Percentiles rank a stretch among this genome's conserved stretches.
Conservation (phyloP, 1,140 invertebrate species). For the Drosophila setifemur region DNA sequence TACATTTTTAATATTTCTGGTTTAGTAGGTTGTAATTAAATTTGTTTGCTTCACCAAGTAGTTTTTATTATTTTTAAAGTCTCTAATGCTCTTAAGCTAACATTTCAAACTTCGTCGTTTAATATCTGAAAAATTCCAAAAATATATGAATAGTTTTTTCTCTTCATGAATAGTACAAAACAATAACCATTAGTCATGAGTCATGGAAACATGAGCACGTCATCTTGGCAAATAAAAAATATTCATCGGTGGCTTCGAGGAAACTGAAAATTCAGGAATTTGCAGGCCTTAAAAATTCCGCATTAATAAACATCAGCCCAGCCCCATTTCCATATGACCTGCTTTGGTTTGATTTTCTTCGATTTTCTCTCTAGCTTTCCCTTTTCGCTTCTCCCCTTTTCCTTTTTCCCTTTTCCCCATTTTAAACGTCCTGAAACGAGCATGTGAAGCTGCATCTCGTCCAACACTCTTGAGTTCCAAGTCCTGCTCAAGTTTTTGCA, state of each 20-base stretch:
- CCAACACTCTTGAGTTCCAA: slow-evolving; percentile 45
- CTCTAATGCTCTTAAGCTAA: too few relatives aligned
- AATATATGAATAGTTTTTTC: not conserved
- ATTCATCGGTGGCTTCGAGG: not conserved
- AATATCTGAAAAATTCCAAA: too few relatives aligned
- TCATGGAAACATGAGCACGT: not conserved
- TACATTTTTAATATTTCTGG: too few relatives aligned
- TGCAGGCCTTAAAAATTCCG: slow-evolving; percentile 16
- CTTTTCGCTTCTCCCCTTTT: not conserved
- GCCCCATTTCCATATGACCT: slow-evolving; percentile 73
- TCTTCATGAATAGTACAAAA: not conserved
- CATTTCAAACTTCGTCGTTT: too few relatives aligned
- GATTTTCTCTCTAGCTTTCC: not conserved
- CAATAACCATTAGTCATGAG: not conserved
- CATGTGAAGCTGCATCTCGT: slow-evolving; percentile 32
- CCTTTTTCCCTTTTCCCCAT: not conserved
- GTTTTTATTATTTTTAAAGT: too few relatives aligned
- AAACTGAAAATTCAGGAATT: not conserved
- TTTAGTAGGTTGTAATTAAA: too few relatives aligned
- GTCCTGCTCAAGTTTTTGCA: slow-evolving; percentile 26
- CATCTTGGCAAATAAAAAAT: not conserved
- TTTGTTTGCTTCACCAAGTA: too few relatives aligned
- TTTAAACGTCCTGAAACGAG: slow-evolving; percentile 15
- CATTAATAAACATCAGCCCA: slow-evolving; percentile 37
- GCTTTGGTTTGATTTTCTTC: slow-evolving; percentile 45